Base-by-base conservation (phyloP, 1,140 invertebrate genomes). In the Prorops nasuta region DNA sequence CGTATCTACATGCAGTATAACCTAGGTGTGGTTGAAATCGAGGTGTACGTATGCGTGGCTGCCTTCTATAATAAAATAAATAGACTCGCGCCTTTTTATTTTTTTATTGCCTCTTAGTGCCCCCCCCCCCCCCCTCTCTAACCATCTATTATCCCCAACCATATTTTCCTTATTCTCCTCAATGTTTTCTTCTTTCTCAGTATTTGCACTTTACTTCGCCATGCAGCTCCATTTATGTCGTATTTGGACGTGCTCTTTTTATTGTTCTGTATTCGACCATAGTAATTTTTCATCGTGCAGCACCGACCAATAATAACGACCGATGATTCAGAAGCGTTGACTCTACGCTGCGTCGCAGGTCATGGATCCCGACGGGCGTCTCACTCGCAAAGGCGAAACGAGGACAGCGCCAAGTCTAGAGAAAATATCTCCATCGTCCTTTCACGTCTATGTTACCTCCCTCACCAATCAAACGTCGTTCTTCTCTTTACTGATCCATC, bases 11-110 rank as follows among this genome's bases (percentile, higher is more conserved):
- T 38, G 14, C 21, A 41, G 44, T 44, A 53, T 24, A 44, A 44
- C 45, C 54, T 67, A 70, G 66, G 65, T 63, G 68, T 63, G 66
- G 67, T 64, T 57, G 28, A 51, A 63, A 57, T 55, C 67, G 54
- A 50, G 36, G 36, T 32, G 18, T 39, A 36, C 44, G 51, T 52
- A 28, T 48, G 55, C 51, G 44, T 47, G 38, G 36, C 38, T 41
- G 31, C n/a, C 38, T 39, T 38, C 49, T 58, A 54, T 46, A 56
- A 54, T 60, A 49, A 55, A 64, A 67, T 65, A 60, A 65, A 63
- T 63, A 58, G 64, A 62, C 65, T 52, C 58, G 52, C 51, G 54
- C 58, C 39, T 28, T 19, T 28, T 17, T 32, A 16, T 31, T 15
- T 16, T n/a, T n/a, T n/a, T n/a, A n/a, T n/a, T n/a, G n/a, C n/a